These are phyloP conservation scores for Gephyroberyx darwinii DNA, from an alignment of 2,797 vertebrate species.

Conservation along the genomic window DNA sequence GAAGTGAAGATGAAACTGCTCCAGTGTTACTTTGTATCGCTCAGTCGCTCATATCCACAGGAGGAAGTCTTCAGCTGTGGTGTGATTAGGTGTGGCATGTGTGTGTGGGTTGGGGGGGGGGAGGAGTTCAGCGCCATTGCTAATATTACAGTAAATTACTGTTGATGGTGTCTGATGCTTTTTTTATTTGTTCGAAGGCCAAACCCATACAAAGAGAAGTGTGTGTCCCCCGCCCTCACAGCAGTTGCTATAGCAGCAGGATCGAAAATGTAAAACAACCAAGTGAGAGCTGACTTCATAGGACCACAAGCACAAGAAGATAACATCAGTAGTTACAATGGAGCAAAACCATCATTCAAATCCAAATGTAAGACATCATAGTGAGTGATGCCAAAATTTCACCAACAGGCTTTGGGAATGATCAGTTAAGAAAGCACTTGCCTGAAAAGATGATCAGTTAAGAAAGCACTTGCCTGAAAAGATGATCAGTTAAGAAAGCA, in stretches of 20 bases:
- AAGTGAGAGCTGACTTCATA: constrained; percentile 14
- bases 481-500: background rate
- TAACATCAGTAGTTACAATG: background rate
- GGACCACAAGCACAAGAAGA: background rate
- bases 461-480: background rate
- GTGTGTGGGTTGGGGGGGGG: no score
- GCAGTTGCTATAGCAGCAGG: constrained; percentile 61
- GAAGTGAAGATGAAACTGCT: background rate
- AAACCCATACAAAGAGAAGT: constrained; percentile 25
- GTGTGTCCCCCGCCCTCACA: constrained; percentile 10
- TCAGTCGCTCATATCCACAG: background rate
- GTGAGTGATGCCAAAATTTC: background rate
- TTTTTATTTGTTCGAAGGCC: constrained; percentile 39
- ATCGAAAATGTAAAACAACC: constrained; percentile 22
- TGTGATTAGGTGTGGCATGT: no score
- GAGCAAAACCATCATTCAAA: background rate
- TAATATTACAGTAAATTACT: constrained; percentile 42
- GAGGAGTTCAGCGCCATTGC: no score
- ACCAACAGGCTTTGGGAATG: background rate
- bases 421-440: background rate
- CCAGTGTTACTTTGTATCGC: background rate
- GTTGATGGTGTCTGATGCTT: constrained; percentile 33
- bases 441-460: background rate
- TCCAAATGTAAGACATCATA: background rate
- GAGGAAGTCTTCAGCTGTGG: no score